Percentiles rank a stretch among this genome's conserved stretches.
Conservation (phyloP, 2,888 invertebrate genomes). For the Adela reaumurella region DNA sequence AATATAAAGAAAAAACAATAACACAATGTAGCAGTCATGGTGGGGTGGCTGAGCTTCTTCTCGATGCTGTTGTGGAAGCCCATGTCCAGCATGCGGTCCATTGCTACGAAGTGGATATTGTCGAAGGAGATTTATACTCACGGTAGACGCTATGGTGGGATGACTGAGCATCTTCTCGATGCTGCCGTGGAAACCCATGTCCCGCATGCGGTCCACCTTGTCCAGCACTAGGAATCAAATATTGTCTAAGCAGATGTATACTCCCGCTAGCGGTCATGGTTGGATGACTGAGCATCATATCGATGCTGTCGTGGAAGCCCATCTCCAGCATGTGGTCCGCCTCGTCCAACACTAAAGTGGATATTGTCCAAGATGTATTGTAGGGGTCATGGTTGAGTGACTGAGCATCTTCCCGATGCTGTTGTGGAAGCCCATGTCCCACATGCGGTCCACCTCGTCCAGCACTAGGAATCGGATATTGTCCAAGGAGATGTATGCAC, state of each 20-base stretch:
- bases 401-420: constrained; percentile 81
- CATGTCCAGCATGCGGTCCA: no score
- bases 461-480: no score
- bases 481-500: no score
- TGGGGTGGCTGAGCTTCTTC: no score
- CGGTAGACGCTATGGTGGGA: constrained; percentile 79
- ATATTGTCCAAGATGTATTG: constrained; percentile 82
- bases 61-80: no score
- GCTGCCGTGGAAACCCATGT: constrained; percentile 98
- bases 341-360: constrained; percentile 93
- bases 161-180: constrained; percentile 82
- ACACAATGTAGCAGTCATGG: no score
- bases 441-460: no score
- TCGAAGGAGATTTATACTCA: no score
- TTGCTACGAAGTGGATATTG: no score
- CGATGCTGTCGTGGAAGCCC: constrained; percentile 97
- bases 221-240: constrained; percentile 90
- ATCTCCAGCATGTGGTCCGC: constrained; percentile 99
- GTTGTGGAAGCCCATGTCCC: no score
- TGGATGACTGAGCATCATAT: constrained; percentile 73
- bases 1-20: no score
- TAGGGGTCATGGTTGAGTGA: no score
- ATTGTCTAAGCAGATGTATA: constrained; percentile 44
- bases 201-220: constrained; percentile 99
- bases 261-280: constrained; percentile 80